These are phyloP conservation scores for Petrolisthes cinctipes DNA, from an alignment of 2,888 invertebrate species.

Conservation along the genomic window DNA sequence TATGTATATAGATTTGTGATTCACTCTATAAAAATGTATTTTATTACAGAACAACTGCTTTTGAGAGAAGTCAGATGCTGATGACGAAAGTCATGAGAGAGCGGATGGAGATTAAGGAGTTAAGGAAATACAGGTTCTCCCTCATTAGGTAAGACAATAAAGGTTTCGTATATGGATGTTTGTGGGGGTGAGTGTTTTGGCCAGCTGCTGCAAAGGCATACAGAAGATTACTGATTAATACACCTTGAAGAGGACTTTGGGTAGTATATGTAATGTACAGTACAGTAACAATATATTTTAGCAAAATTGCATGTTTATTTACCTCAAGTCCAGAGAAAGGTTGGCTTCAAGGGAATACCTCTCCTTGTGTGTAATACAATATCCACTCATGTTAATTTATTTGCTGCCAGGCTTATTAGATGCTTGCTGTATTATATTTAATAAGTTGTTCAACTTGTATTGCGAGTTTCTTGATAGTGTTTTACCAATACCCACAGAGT, in stretches of 20 bases:
- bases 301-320: no score
- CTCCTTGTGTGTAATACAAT: not conserved
- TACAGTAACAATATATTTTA: no score
- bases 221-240: no score
- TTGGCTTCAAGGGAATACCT: not conserved
- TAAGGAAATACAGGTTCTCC: slow-evolving; percentile 86
- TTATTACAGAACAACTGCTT: slow-evolving; percentile 77
- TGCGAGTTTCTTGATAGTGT: not conserved
- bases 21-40: no score
- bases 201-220: no score
- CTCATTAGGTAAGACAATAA: slow-evolving; percentile 74
- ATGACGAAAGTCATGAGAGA: slow-evolving; percentile 96
- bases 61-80: slow-evolving; percentile 85
- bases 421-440: not conserved
- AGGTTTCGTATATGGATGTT: no score
- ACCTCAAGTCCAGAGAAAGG: no score
- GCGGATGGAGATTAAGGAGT: slow-evolving; percentile 84
- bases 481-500: slow-evolving; percentile 72
- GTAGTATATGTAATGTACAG: no score
- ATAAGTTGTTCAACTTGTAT: not conserved
- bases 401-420: not conserved
- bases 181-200: no score
- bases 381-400: not conserved
- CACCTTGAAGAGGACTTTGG: no score
- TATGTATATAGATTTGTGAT: no score